phyloP scores from a whole-genome alignment of 2,113 vertebrate species.

The Paraplagusia blochii region DNA sequence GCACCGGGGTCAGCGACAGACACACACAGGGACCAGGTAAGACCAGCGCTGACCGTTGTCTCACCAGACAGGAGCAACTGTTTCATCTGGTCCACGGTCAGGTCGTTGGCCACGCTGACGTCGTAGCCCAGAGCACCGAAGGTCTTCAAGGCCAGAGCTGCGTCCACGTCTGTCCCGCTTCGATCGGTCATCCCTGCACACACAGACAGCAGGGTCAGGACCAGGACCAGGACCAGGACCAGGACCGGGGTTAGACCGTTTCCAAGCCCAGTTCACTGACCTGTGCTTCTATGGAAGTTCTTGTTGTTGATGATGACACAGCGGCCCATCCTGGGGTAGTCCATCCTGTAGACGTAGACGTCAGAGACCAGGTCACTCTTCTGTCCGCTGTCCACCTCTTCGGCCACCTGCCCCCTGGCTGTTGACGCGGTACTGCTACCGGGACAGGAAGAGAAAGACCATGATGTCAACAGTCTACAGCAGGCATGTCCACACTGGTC shows the following conservation, averaged over 20 bases:
- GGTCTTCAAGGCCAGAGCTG: constrained; percentile 1
- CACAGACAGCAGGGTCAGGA: not conserved
- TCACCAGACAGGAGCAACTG: constrained; percentile 12
- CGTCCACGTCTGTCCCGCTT: constrained; percentile 53
- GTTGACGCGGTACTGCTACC: not conserved
- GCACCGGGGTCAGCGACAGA: too few species aligned
- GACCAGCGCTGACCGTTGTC: not conserved
- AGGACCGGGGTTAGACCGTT: too few species aligned
- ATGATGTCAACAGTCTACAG: too few species aligned
- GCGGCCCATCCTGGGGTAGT: constrained; percentile 50
- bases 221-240: too few species aligned
- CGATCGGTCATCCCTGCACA: constrained; percentile 21
- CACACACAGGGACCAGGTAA: too few species aligned
- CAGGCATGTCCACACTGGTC: too few species aligned
- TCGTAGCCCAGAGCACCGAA: constrained; percentile 51
- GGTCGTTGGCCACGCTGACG: constrained; percentile 18
- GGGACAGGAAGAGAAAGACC: too few species aligned
- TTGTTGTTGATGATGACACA: constrained; percentile 70
- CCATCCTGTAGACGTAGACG: constrained; percentile 50
- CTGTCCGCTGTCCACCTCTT: constrained; percentile 1
- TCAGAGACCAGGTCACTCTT: not conserved
- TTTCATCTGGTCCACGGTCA: constrained; percentile 31
- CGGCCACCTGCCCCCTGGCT: not conserved
- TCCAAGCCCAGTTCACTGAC: constrained; percentile 40
- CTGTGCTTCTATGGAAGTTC: constrained; percentile 35